Percentiles rank a stretch among this genome's conserved stretches.
These are phyloP conservation scores for Sebastes diploproa DNA, from an alignment of 2,797 vertebrate species.

Conservation along the genomic window DNA sequence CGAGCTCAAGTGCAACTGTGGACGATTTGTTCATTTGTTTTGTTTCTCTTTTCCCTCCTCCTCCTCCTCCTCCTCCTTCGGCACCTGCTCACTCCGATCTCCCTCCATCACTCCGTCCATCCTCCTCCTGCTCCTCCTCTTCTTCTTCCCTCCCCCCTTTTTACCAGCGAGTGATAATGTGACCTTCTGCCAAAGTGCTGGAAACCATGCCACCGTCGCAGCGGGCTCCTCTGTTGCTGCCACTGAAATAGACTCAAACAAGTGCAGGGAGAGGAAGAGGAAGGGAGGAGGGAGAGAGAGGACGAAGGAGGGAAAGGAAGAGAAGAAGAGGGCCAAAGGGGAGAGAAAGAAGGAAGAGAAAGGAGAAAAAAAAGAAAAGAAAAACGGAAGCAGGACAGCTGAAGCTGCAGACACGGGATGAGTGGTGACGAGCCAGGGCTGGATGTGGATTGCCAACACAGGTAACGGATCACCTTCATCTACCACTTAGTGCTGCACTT, in stretches of 20 bases:
- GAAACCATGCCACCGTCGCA: conserved; percentile 83
- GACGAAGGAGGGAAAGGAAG: conserved; percentile 26
- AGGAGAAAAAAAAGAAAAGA: background rate
- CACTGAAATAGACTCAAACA: conserved; percentile 86
- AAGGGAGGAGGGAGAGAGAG: conserved; percentile 32
- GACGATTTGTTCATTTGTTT: conserved; percentile 34
- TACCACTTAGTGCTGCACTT: background rate
- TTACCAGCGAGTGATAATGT: conserved; percentile 81
- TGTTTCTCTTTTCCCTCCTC: background rate
- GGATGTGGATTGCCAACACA: conserved; percentile 80
- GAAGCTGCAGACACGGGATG: conserved; percentile 78
- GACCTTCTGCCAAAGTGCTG: conserved; percentile 88
- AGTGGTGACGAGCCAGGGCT: conserved; percentile 75
- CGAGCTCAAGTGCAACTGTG: conserved; percentile 14
- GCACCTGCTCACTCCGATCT: conserved; percentile 47
- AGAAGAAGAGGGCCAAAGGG: conserved; percentile 49
- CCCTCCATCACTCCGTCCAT: conserved; percentile 41
- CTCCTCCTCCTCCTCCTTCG: conserved; percentile 19
- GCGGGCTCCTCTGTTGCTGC: conserved; percentile 77
- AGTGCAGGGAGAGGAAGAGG: conserved; percentile 70
- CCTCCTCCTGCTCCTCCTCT: conserved; percentile 24
- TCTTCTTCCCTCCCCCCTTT: conserved; percentile 15
- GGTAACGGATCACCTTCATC: conserved; percentile 74
- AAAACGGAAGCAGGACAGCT: conserved; percentile 59
- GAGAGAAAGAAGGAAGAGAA: conserved; percentile 19